Base-by-base conservation (phyloP, 2,797 vertebrate species). In the Notolepis coatsorum region DNA sequence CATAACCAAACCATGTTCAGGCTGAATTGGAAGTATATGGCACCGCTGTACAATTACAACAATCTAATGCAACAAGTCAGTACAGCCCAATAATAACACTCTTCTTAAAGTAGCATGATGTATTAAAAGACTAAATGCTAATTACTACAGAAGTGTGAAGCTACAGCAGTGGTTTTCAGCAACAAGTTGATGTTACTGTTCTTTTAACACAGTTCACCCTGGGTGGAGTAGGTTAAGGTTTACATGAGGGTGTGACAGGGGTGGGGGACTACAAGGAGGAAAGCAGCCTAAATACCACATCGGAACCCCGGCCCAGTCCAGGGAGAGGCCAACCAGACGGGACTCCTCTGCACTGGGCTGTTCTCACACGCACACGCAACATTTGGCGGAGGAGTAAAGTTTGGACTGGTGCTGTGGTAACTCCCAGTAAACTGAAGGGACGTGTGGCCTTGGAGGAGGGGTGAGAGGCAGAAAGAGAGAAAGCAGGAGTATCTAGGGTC, bases 371-470 rank as follows among this genome's bases (percentile, higher is more conserved):
- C 75, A 75, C 69, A 80, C 9, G 46, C 50, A 66, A 80, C 54
- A 71, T 86, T 56, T 85, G 79, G 77, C 73, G 13, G 42, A 33
- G n/a, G 58, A 54, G 65, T 71, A 69, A 75, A 76, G 77, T 88
- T 86, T 87, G 66, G 78, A 58, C 65, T 10, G 73, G 64, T 66
- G 77, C 75, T 62, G 68, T 86, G 82, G 86, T 84, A 87, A 90
- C 77, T n/a, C 50, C 48, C 25, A 48, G 60, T 76, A 88, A 86
- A 88, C 54, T 65, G 57, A 38, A 61, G 52, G 65, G 45, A 39
- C 46, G 48, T 68, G 62, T 28, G 12, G 27, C 15, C 71, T 65
- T 24, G 51, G 21, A 60, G 17, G 24, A 68, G 41, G 23, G 7
- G 15, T 18, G 31, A 59, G 54, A 59, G 49, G 45, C 18, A 58